Evolutionary conservation across 2,113 vertebrate species (phyloP).

Genomic region (Xiphias gladius): DNA sequence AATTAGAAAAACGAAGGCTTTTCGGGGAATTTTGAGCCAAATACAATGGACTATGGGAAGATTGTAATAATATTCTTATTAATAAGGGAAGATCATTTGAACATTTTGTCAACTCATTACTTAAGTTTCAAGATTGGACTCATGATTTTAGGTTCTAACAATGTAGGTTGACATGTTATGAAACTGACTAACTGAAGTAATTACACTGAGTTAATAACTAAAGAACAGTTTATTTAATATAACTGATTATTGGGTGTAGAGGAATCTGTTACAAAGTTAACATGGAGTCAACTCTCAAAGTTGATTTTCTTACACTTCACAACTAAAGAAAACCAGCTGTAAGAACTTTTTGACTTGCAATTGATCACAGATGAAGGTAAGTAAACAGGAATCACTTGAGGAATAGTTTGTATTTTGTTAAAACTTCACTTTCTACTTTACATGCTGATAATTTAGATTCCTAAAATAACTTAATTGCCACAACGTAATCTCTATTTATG

Average conservation of each 20-base stretch:
- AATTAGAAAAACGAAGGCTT: neutral
- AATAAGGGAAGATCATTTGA: neutral
- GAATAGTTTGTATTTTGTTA: too few relatives aligned
- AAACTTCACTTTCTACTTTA: too few relatives aligned
- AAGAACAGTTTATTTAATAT: conserved; percentile 17
- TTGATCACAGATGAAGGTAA: neutral
- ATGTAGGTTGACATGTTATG: neutral
- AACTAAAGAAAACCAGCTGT: neutral
- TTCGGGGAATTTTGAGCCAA: neutral
- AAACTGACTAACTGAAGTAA: neutral
- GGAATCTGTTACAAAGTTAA: neutral
- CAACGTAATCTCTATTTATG: neutral
- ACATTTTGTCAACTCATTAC: neutral
- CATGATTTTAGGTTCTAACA: conserved; percentile 15
- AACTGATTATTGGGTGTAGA: conserved; percentile 5
- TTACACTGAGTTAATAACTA: conserved; percentile 19
- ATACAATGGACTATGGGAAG: neutral
- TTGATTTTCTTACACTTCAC: neutral
- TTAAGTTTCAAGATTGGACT: conserved; percentile 3
- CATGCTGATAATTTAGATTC: neutral
- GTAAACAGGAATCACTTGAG: too few relatives aligned
- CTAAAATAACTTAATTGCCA: neutral
- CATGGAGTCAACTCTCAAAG: neutral
- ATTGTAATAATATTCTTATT: neutral
- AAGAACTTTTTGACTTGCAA: too few relatives aligned